phyloP scores from a whole-genome alignment of 2,888 invertebrate species.

The Copidosoma aretas region DNA sequence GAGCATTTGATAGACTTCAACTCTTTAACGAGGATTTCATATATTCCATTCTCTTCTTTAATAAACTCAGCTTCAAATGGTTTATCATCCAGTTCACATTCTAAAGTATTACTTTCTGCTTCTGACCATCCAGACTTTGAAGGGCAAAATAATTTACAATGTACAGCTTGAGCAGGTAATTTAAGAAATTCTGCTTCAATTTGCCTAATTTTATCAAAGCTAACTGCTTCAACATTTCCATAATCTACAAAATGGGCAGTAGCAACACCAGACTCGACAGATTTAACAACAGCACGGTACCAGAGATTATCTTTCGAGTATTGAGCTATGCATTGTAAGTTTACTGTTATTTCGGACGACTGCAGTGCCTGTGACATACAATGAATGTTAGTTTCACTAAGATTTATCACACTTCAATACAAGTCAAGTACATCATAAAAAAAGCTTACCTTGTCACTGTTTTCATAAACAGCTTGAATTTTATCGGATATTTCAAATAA shows the following conservation, averaged over 20 bases:
- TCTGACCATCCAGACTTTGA: constrained; percentile 43
- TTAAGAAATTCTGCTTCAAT: constrained; percentile 51
- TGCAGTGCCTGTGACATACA: constrained; percentile 36
- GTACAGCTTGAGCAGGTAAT: constrained; percentile 57
- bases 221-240: constrained; percentile 72
- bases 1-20: constrained; percentile 43
- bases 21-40: constrained; percentile 50
- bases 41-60: constrained; percentile 46
- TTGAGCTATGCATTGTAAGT: constrained; percentile 54
- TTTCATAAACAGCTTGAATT: constrained; percentile 49
- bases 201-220: constrained; percentile 63
- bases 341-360: constrained; percentile 43
- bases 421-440: neutral
- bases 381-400: neutral
- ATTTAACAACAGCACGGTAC: constrained; percentile 70
- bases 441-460: constrained; percentile 45
- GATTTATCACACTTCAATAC: neutral
- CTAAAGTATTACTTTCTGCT: constrained; percentile 47
- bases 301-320: constrained; percentile 69
- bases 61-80: constrained; percentile 55
- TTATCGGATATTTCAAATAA: constrained; percentile 52
- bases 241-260: constrained; percentile 74
- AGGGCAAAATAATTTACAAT: constrained; percentile 57
- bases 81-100: constrained; percentile 43
- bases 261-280: constrained; percentile 63